Evolutionary conservation across 1,140 invertebrate genomes (phyloP).

Genomic region (Frieseomelitta varia): DNA sequence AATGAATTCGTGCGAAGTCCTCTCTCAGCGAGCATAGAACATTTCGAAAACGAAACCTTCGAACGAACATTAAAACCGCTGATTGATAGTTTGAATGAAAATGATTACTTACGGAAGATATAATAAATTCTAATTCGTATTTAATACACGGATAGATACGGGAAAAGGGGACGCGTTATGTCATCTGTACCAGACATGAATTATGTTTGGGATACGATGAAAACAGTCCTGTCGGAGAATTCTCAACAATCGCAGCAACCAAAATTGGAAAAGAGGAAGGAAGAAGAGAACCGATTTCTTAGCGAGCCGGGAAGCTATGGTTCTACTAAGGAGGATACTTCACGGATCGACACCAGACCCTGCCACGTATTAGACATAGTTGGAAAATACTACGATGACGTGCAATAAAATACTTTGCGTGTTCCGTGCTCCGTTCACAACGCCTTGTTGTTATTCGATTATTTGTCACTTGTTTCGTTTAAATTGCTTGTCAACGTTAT

Average conservation of each 20-base stretch:
- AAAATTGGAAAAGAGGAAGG: conserved; percentile 35
- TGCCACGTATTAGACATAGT: conserved; percentile 37
- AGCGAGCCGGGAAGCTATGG: conserved; percentile 6
- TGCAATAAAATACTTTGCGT: conserved; percentile 51
- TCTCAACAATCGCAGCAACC: conserved; percentile 37
- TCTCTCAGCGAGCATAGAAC: not conserved
- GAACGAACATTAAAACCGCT: not conserved
- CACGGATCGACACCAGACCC: not conserved
- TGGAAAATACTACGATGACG: conserved; percentile 57
- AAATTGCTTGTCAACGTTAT: not conserved
- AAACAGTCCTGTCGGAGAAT: conserved; percentile 41
- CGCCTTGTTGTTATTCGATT: not conserved
- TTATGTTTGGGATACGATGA: conserved; percentile 48
- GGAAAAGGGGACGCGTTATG: conserved; percentile 58
- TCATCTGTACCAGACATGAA: not conserved
- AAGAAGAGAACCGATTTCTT: conserved; percentile 18
- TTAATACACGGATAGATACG: conserved; percentile 51
- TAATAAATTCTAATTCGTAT: not conserved
- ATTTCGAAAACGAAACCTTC: not conserved
- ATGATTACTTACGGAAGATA: not conserved
- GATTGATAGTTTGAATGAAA: not conserved
- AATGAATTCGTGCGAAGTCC: not conserved
- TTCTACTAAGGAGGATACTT: conserved; percentile 3
- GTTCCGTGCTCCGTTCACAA: not conserved
- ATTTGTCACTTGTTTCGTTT: not conserved